phyloP scores from a whole-genome alignment of 2,113 vertebrate genomes.

The Siniperca chuatsi region DNA sequence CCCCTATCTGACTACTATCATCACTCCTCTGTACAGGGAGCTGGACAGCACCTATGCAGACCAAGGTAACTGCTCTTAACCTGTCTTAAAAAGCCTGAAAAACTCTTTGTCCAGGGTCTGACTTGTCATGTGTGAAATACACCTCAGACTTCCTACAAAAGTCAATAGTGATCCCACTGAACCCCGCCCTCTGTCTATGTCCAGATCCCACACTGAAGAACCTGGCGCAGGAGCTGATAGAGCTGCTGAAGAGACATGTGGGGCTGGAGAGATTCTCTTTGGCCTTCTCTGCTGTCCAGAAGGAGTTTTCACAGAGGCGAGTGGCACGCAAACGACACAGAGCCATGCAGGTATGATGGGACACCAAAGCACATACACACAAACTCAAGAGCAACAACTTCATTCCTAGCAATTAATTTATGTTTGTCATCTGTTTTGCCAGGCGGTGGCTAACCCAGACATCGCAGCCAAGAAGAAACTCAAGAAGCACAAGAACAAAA shows the following conservation, averaged over 20 bases:
- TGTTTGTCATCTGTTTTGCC: neutral
- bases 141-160: neutral
- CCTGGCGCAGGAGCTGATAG: slow-evolving; percentile 95
- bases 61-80: slow-evolving; percentile 85
- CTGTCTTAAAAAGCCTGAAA: neutral
- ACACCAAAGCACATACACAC: rapidly evolving
- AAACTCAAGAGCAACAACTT: rapidly evolving
- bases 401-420: neutral
- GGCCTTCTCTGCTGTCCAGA: slow-evolving; percentile 93
- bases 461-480: slow-evolving; percentile 95
- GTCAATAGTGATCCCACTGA: neutral
- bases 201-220: slow-evolving; percentile 94
- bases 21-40: slow-evolving; percentile 92
- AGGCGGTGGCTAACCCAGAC: slow-evolving; percentile 96
- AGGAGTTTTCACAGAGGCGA: slow-evolving; percentile 88
- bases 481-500: slow-evolving; percentile 95
- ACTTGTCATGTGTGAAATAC: neutral
- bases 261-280: slow-evolving; percentile 92
- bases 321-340: slow-evolving; percentile 89
- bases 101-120: neutral
- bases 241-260: slow-evolving; percentile 93
- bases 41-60: slow-evolving; percentile 97
- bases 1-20: slow-evolving; percentile 90
- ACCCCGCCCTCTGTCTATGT: neutral
- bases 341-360: slow-evolving; percentile 89